These are phyloP conservation scores for Achatina immaculata DNA, from an alignment of 1,140 invertebrate species.

Conservation along the genomic window DNA sequence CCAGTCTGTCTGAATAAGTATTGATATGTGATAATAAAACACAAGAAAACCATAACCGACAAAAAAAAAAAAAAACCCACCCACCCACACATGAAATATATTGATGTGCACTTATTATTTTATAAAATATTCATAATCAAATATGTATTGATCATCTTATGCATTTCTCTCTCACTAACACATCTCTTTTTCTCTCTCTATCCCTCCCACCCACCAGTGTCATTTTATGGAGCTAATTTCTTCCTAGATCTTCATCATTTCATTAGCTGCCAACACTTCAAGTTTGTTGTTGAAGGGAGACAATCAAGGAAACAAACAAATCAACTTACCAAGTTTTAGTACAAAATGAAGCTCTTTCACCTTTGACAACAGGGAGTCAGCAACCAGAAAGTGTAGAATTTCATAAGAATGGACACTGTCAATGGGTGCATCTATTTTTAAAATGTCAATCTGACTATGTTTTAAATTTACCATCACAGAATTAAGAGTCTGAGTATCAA, in stretches of 20 bases:
- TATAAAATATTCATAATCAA: too few species aligned
- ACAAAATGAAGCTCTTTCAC: slow-evolving; percentile 63
- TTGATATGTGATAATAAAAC: not conserved
- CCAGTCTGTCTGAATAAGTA: slow-evolving; percentile 63
- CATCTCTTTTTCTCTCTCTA: not conserved
- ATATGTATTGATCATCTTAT: too few species aligned
- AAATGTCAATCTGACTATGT: slow-evolving; percentile 57
- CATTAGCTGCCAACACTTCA: not conserved
- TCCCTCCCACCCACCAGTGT: not conserved
- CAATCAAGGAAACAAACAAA: not conserved
- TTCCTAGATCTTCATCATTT: too few species aligned
- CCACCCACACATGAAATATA: not conserved
- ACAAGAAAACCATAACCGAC: too few species aligned
- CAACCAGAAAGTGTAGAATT: slow-evolving; percentile 62
- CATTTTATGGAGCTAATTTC: not conserved
- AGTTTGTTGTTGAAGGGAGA: not conserved
- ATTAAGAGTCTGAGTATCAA: slow-evolving; percentile 64
- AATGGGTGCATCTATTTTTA: slow-evolving; percentile 57
- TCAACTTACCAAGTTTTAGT: slow-evolving; percentile 60
- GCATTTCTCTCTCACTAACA: too few species aligned
- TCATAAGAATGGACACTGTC: slow-evolving; percentile 57
- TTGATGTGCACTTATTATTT: not conserved
- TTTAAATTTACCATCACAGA: slow-evolving; percentile 52
- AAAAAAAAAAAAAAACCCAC: slow-evolving; percentile 13
- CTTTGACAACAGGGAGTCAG: slow-evolving; percentile 57